Conservation (phyloP, 53 echinoderm and acorn worm genomes). For the Patiria pectinifera region DNA sequence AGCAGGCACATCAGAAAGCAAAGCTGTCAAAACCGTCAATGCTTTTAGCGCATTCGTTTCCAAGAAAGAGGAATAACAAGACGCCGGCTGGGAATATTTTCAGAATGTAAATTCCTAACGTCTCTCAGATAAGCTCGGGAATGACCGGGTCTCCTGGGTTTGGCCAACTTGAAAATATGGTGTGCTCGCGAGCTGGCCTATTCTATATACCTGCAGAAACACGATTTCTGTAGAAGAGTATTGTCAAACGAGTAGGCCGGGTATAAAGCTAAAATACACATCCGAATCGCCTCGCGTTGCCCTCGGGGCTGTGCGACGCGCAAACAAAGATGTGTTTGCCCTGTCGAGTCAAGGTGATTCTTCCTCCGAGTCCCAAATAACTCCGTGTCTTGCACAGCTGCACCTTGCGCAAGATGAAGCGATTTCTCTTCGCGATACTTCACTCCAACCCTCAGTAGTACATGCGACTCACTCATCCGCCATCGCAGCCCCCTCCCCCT, state of each 20-base stretch:
- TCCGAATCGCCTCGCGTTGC: neutral
- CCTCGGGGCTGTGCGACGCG: neutral
- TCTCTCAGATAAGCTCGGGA: neutral
- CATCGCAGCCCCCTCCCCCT: neutral
- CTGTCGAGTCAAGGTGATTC: neutral
- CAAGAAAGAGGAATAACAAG: slow-evolving; percentile 12
- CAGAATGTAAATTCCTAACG: slow-evolving; percentile 7
- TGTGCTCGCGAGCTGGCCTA: neutral
- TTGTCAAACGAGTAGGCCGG: neutral
- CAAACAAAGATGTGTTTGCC: slow-evolving; percentile 11
- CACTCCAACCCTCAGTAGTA: neutral
- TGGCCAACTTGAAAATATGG: neutral
- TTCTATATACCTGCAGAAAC: neutral
- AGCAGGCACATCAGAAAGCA: neutral
- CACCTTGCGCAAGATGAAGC: neutral
- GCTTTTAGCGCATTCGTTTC: slow-evolving; percentile 28
- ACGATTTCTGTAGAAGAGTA: neutral
- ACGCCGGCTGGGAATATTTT: slow-evolving; percentile 16
- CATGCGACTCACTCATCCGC: neutral
- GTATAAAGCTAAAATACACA: neutral
- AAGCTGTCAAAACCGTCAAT: neutral
- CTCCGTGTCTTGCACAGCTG: neutral
- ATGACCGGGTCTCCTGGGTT: neutral
- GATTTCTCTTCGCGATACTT: neutral
- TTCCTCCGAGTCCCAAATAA: neutral